These are phyloP conservation scores for Aurelia sp. DNA, from an alignment of 30 jellyfish, hydroid and myxozoan genomes.

Conservation along the genomic window DNA sequence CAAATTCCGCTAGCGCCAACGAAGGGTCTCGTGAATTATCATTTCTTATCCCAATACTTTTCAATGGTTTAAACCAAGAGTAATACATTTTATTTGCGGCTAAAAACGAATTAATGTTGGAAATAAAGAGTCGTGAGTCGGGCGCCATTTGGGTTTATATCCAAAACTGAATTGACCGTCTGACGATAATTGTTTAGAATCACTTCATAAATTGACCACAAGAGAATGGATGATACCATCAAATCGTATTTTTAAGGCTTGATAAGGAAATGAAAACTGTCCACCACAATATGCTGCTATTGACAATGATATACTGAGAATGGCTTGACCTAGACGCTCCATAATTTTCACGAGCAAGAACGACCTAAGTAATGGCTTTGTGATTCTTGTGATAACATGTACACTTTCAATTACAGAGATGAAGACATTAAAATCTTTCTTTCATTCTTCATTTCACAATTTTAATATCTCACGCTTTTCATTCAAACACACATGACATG, in stretches of 20 bases:
- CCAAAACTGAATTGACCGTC: constrained; percentile 8
- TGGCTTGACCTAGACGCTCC: constrained; percentile 28
- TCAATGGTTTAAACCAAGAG: too few relatives aligned
- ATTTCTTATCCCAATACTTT: too few relatives aligned
- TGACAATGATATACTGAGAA: neutral
- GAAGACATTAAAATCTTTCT: too few relatives aligned
- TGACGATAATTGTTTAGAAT: neutral
- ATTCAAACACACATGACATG: too few relatives aligned
- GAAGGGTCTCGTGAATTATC: too few relatives aligned
- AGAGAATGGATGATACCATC: neutral
- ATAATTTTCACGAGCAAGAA: neutral
- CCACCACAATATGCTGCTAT: constrained; percentile 14
- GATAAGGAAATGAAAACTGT: constrained; percentile 33
- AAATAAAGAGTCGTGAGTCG: neutral
- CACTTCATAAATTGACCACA: neutral
- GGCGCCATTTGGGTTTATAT: constrained; percentile 15
- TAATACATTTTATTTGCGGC: too few relatives aligned
- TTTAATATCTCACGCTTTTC: too few relatives aligned
- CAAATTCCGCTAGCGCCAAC: too few relatives aligned
- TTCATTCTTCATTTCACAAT: too few relatives aligned
- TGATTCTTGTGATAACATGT: too few relatives aligned
- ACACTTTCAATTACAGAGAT: too few relatives aligned
- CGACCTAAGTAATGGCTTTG: too few relatives aligned
- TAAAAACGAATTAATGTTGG: neutral
- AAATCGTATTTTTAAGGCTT: neutral